These are phyloP conservation scores for Xestia ashworthii DNA, from an alignment of 2,888 invertebrate species.

Conservation along the genomic window DNA sequence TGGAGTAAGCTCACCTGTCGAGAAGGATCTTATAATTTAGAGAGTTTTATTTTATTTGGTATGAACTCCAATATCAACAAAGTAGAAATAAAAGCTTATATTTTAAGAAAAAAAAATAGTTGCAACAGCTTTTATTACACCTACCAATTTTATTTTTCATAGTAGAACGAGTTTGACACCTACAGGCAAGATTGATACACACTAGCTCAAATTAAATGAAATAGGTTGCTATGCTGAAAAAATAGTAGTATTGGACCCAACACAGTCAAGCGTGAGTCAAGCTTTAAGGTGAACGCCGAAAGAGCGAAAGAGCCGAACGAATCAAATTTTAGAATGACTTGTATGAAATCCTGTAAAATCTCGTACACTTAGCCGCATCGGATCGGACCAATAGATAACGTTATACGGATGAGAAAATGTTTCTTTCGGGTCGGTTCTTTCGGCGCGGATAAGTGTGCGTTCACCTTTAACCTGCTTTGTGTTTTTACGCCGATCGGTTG, in stretches of 20 bases:
- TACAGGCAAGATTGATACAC: not conserved
- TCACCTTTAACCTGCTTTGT: too few relatives aligned
- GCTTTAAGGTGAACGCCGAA: too few relatives aligned
- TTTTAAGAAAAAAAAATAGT: not conserved
- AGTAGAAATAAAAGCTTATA: not conserved
- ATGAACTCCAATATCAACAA: conserved; percentile 1
- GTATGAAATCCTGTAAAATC: too few relatives aligned
- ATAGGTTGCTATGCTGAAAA: not conserved
- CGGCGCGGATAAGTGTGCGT: too few relatives aligned
- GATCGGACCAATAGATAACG: too few relatives aligned
- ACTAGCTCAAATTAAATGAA: not conserved
- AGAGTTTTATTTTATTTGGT: conserved; percentile 10
- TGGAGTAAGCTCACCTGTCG: conserved; percentile 39
- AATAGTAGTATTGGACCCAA: not conserved
- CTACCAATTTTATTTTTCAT: not conserved
- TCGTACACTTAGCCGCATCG: too few relatives aligned
- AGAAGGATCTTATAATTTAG: conserved; percentile 22
- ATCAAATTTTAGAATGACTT: too few relatives aligned
- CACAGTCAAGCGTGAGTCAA: too few relatives aligned
- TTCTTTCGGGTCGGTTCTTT: too few relatives aligned
- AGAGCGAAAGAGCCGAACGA: too few relatives aligned
- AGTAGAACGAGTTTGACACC: not conserved
- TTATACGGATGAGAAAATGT: too few relatives aligned
- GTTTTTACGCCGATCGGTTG: too few relatives aligned
- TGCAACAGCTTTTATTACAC: not conserved